A percentile compares a stretch with the other conserved stretches of the same genome.
These are phyloP conservation scores for Atrichornis clamosus DNA, from an alignment of 2,113 vertebrate species.

Conservation along the genomic window DNA sequence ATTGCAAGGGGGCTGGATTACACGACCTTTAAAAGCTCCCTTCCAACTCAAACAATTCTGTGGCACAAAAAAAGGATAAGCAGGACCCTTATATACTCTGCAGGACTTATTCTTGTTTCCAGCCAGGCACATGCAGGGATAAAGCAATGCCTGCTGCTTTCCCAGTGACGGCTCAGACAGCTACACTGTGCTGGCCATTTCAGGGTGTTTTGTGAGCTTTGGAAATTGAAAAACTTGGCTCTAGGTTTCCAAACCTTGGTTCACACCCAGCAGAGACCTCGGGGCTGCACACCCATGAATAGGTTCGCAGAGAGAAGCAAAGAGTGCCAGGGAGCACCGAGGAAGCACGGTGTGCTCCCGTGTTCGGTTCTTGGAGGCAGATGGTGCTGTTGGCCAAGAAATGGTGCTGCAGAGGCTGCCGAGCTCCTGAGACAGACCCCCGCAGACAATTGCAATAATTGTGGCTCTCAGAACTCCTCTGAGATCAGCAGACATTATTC, in stretches of 20 bases:
- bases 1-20: background rate
- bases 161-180: rapidly evolving
- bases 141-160: background rate
- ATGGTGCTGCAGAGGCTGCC: background rate
- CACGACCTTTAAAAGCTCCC: rapidly evolving
- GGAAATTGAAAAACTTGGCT: background rate
- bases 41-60: background rate
- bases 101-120: background rate
- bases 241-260: background rate
- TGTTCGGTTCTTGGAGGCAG: background rate
- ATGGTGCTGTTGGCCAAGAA: conserved; percentile 67
- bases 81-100: background rate
- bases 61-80: background rate
- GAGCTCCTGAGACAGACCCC: background rate
- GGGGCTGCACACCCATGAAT: rapidly evolving
- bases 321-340: background rate
- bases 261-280: background rate
- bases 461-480: conserved; percentile 2
- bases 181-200: background rate
- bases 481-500: conserved; percentile 7
- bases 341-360: background rate
- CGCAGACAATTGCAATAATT: conserved; percentile 19
- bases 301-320: background rate
- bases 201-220: background rate
- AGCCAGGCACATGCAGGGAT: background rate